Evolutionary conservation across 2,888 invertebrate genomes (phyloP).

Genomic region (Leucophenga montana): DNA sequence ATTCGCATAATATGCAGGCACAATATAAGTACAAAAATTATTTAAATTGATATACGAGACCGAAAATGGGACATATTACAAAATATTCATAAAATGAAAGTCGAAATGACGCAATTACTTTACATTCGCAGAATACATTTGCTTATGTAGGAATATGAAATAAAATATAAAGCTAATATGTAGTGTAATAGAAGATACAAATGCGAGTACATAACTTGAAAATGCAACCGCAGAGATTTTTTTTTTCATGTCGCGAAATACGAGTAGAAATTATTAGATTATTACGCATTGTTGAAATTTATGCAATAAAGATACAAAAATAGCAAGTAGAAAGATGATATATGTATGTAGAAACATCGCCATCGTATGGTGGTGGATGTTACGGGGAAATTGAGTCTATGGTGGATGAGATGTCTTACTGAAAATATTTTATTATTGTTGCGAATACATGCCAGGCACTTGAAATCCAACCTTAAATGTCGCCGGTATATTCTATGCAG

Average conservation of each 20-base stretch:
- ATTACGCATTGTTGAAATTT: slow-evolving; percentile 64
- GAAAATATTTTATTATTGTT: slow-evolving; percentile 5
- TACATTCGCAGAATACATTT: too few relatives aligned
- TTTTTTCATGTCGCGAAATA: slow-evolving; percentile 14
- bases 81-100: slow-evolving; percentile 38
- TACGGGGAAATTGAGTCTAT: background rate
- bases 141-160: too few relatives aligned
- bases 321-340: background rate
- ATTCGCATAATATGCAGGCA: background rate
- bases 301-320: slow-evolving; percentile 56
- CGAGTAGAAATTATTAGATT: slow-evolving; percentile 58
- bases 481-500: background rate
- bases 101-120: background rate
- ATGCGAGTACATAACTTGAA: background rate
- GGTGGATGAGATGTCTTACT: background rate
- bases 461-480: too few relatives aligned
- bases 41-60: slow-evolving; percentile 54
- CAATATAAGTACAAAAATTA: slow-evolving; percentile 49
- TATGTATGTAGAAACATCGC: too few relatives aligned
- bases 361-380: too few relatives aligned
- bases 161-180: slow-evolving; percentile 7
- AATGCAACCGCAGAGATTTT: slow-evolving; percentile 13
- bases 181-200: background rate
- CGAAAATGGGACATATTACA: slow-evolving; percentile 54
- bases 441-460: background rate